phyloP scores from a whole-genome alignment of 1,140 invertebrate species.

The Anoplophora glabripennis region DNA sequence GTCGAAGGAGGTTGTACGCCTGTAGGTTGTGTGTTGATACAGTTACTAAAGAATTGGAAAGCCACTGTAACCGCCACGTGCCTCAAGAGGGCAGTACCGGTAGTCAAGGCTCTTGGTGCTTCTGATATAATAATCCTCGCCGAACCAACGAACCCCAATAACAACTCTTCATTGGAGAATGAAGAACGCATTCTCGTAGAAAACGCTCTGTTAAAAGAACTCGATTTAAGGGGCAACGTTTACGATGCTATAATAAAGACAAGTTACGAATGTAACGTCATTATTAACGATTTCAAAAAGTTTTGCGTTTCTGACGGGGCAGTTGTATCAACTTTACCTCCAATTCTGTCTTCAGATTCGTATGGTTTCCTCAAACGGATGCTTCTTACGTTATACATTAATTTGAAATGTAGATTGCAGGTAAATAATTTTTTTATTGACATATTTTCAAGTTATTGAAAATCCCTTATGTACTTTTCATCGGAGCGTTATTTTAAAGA shows the following conservation, averaged over 20 bases:
- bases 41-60: slow-evolving; percentile 68
- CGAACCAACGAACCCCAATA: slow-evolving; percentile 28
- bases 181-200: slow-evolving; percentile 6
- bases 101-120: slow-evolving; percentile 58
- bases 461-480: no score
- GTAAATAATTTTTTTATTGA: no score
- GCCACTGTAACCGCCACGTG: slow-evolving; percentile 59
- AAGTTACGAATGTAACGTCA: slow-evolving; percentile 21
- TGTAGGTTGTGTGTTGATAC: slow-evolving; percentile 68
- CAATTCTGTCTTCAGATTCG: slow-evolving; percentile 55
- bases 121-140: slow-evolving; percentile 51
- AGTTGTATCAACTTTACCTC: slow-evolving; percentile 42
- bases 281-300: slow-evolving; percentile 25
- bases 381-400: slow-evolving; percentile 50
- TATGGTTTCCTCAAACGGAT: slow-evolving; percentile 54
- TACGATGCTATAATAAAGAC: slow-evolving; percentile 52
- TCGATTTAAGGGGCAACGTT: slow-evolving; percentile 32
- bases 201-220: slow-evolving; percentile 37
- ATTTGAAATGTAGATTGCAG: slow-evolving; percentile 22
- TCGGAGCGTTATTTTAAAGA: no score
- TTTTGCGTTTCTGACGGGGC: slow-evolving; percentile 31
- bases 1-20: slow-evolving; percentile 68
- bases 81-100: slow-evolving; percentile 51
- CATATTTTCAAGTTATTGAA: no score
- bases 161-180: slow-evolving; percentile 17